Evolutionary conservation across 2,888 invertebrate species (phyloP), one percentile per base, ranked within the genome.

Genomic region (Crepidodera aurea): DNA sequence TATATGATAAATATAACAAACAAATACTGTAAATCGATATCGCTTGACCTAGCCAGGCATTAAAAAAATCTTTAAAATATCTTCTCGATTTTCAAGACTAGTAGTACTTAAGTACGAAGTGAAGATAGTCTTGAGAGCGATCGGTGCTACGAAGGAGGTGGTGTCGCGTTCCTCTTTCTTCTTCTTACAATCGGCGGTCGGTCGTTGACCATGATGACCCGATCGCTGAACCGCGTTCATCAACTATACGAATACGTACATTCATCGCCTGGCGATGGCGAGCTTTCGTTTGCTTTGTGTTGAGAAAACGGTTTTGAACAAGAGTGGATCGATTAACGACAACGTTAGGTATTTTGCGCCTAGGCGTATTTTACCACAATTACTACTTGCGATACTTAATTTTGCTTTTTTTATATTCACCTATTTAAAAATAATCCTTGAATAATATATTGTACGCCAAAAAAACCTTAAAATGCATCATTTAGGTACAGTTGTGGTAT

Each of bases 191-290:
- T 5, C 44, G 37, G 44, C 44, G 56, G 29, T 64, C 69, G 74
- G 74, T 74, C 74, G 72, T 72, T 73, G 74, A 74, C 74, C 74
- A 73, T 66, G 60, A 51, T 69, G 73, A 72, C 71, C 74, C 72
- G 73, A 73, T 64, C 74, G 74, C 70, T 74, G 74, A 74, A 74
- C 74, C 72, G 70, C 69, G 70, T 70, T 70, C 67, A 63, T 69
- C 70, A 66, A 62, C 58, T 63, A 7, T 37, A 37, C 4, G 16
- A 8, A 34, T 13, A 4, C 10, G 8, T 18, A 40, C 7, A 40
- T 18, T 40, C 40, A 8, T 40, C 18, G 40, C 18, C 10, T 10
- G 10, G 37, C 37, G 1, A 37, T 10, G 13, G 15, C 37, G 2
- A n/a, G 13, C 37, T 37, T 37, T 37, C 37, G 10, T 37, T 37